Percentiles rank a stretch among this genome's conserved stretches.
These are phyloP conservation scores for Tautogolabrus adspersus DNA, from an alignment of 2,113 vertebrate species.

Conservation along the genomic window DNA sequence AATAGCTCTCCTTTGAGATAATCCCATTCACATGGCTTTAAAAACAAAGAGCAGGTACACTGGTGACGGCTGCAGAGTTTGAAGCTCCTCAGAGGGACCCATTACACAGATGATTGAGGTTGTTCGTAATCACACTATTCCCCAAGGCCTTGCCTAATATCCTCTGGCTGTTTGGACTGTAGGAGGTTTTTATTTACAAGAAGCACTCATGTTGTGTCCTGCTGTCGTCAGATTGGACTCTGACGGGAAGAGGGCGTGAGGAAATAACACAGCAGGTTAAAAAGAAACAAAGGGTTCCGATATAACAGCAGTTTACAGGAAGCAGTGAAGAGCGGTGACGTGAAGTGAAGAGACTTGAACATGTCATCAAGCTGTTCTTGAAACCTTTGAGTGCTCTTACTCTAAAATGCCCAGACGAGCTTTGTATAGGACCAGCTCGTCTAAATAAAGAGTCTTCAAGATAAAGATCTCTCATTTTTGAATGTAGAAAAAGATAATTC, in stretches of 20 bases:
- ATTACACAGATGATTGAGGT: conserved; percentile 15
- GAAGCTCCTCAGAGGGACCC: background rate
- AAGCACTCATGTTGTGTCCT: conserved; percentile 48
- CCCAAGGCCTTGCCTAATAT: conserved; percentile 31
- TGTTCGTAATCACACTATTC: conserved; percentile 30
- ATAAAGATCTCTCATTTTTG: no score
- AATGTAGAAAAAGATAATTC: no score
- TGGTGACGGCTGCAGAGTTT: background rate
- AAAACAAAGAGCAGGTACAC: background rate
- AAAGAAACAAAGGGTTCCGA: background rate
- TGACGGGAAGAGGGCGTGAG: conserved; percentile 25
- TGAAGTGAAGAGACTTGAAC: conserved; percentile 5
- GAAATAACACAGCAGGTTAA: conserved; percentile 28
- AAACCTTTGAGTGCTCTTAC: background rate
- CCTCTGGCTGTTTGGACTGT: conserved; percentile 62
- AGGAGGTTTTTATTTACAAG: conserved; percentile 63
- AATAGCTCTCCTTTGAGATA: conserved; percentile 36
- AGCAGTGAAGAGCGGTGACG: background rate
- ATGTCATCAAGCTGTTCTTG: background rate
- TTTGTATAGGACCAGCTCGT: background rate
- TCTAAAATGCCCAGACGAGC: background rate
- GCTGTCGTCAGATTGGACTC: conserved; percentile 56
- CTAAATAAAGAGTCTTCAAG: no score
- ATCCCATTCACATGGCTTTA: conserved; percentile 17
- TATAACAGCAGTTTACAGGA: conserved; percentile 15